Base-by-base conservation (phyloP, 2,797 vertebrate species). In the Huso huso region DNA sequence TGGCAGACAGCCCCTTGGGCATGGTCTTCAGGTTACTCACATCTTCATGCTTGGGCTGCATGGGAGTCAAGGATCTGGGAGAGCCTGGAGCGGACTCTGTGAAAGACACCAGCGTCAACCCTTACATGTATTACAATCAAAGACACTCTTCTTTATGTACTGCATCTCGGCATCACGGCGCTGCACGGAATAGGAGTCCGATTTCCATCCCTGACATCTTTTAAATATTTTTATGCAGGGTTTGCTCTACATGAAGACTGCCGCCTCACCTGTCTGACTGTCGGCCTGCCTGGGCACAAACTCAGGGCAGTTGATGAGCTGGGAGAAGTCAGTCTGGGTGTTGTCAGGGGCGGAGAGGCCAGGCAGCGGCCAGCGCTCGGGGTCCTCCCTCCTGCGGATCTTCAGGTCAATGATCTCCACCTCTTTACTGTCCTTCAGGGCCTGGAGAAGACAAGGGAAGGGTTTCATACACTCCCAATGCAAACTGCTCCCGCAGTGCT, bases 261-360 rank as follows among this genome's bases (percentile, higher is more conserved):
- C 10, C 18, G 11, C 50, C 84, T 76, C 62, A 92, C 91, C 88
- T 51, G 90, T 90, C 70, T 92, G 87, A 0, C 93, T 93, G 69
- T 95, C 93, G 68, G 84, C 78, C 69, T 94, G 93, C 15, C 95
- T 86, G 0, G 96, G 97, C 66, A 99, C 86, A 68, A 99, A 99
- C 82, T 98, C 97, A 0, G 97, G 93, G 72, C 97, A 99, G 82
- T 99, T 92, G 75, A 99, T 94, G 76, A 99, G 93, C 76, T 97
- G 95, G 0, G 95, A 92, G 77, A 99, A 98, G 76, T 99, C 97
- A 0, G 96, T 98, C 70, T 94, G 94, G 2, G 90, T 83, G 68
- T 91, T 89, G 76, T 95, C 94, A 0, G 89, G 86, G 72, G 90
- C 70, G 1, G 73, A 77, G 48, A 94, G 87, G 51, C 93, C 94